Percentiles rank a stretch among this genome's conserved stretches.
These are phyloP conservation scores for Tenthredo notha DNA, from an alignment of 2,888 invertebrate species.

Conservation along the genomic window DNA sequence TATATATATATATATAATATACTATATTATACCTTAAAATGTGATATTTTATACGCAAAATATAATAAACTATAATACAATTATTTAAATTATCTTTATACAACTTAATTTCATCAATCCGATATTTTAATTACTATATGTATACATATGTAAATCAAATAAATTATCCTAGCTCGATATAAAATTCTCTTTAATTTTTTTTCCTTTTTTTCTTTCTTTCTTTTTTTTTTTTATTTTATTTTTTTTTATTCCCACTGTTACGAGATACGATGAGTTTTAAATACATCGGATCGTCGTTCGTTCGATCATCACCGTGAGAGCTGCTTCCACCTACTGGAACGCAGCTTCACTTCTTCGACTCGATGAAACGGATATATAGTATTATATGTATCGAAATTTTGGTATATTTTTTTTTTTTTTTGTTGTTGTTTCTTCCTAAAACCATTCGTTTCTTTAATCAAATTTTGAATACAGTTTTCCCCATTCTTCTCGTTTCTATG, in stretches of 20 bases:
- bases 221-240: background rate
- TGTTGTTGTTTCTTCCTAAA: background rate
- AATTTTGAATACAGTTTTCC: background rate
- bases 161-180: background rate
- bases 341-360: constrained; percentile 26
- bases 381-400: too few relatives aligned
- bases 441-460: background rate
- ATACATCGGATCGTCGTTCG: background rate
- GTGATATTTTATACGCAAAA: background rate
- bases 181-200: background rate
- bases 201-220: background rate
- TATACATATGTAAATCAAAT: background rate
- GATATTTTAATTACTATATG: background rate
- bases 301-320: background rate
- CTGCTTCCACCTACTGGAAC: constrained; percentile 42
- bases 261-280: background rate
- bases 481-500: too few relatives aligned
- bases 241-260: background rate
- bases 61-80: background rate
- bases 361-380: background rate
- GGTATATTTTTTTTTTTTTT: background rate
- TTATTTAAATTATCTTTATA: background rate
- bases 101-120: background rate
- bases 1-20: too few relatives aligned
- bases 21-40: background rate